Percentiles rank a stretch among this genome's conserved stretches.
These are phyloP conservation scores for Gallinago solitaria DNA, from an alignment of 2,797 vertebrate species.

Conservation along the genomic window DNA sequence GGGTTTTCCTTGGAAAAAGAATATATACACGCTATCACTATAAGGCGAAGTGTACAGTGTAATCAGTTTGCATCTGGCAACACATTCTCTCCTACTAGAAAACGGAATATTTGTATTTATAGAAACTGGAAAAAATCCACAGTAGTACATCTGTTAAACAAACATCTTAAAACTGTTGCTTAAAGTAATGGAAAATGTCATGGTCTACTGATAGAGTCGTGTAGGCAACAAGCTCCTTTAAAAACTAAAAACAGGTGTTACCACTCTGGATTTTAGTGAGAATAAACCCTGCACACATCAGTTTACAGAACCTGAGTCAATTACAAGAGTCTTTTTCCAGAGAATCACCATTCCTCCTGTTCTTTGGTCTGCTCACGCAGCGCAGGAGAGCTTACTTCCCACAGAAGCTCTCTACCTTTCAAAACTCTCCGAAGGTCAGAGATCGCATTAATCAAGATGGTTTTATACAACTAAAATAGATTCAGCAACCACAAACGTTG, in stretches of 20 bases:
- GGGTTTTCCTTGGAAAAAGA: background rate
- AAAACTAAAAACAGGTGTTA: constrained; percentile 51
- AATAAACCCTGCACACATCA: background rate
- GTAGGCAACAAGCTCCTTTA: background rate
- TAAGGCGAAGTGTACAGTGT: background rate
- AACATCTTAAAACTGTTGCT: constrained; percentile 18
- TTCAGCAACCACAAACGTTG: background rate
- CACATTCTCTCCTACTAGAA: background rate
- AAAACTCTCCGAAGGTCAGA: background rate
- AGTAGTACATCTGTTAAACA: constrained; percentile 53
- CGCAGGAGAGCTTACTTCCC: background rate
- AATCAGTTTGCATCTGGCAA: background rate
- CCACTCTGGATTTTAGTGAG: background rate
- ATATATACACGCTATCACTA: background rate
- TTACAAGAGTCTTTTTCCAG: background rate
- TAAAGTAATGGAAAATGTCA: constrained; percentile 54
- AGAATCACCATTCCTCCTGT: background rate
- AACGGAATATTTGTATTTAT: background rate
- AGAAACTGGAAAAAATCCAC: constrained; percentile 20
- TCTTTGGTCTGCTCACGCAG: background rate
- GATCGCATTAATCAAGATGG: background rate
- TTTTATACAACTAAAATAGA: background rate
- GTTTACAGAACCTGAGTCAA: background rate
- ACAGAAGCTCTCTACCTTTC: background rate
- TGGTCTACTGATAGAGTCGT: constrained; percentile 8